Percentiles rank a stretch among this genome's conserved stretches.
phyloP scores from a whole-genome alignment of 2,888 invertebrate genomes.

The Netelia virgata region DNA sequence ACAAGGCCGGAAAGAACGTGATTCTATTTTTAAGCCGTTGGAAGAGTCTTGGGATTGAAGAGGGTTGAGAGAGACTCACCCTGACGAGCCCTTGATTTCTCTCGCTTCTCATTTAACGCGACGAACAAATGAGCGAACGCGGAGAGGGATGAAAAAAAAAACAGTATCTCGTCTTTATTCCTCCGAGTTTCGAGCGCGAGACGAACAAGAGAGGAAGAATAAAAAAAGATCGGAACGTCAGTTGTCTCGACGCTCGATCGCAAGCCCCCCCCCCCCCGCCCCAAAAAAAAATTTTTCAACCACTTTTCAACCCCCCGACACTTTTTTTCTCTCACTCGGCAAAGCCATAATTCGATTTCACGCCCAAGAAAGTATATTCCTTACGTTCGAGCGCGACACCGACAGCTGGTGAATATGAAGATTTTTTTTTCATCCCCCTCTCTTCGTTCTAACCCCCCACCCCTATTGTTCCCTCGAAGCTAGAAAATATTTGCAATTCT shows the following conservation, averaged over 20 bases:
- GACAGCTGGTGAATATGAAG: conserved; percentile 69
- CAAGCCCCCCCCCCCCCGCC: no score
- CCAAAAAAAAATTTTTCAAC: conserved; percentile 53
- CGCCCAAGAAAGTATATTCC: conserved; percentile 72
- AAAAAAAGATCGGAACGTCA: conserved; percentile 60
- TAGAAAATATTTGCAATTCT: conserved; percentile 17
- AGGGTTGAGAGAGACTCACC: conserved; percentile 48
- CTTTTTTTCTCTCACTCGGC: conserved; percentile 30
- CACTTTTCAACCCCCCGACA: conserved; percentile 47
- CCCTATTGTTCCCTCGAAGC: background rate
- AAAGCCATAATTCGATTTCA: conserved; percentile 72
- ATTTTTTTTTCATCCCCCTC: conserved; percentile 57
- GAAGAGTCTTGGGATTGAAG: conserved; percentile 42
- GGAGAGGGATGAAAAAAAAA: conserved; percentile 41
- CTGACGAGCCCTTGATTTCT: conserved; percentile 64
- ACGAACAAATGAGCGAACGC: conserved; percentile 48
- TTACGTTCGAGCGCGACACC: conserved; percentile 65
- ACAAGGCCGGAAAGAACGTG: conserved; percentile 69
- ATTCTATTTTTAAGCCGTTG: conserved; percentile 72
- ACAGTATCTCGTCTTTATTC: conserved; percentile 76
- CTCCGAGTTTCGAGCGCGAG: background rate
- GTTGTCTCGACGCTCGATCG: conserved; percentile 58
- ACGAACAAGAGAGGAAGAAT: conserved; percentile 37
- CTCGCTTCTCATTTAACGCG: conserved; percentile 62
- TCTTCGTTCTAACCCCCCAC: background rate